Conservation (phyloP, 2,113 vertebrate species). For the Haliaeetus leucogaster region DNA sequence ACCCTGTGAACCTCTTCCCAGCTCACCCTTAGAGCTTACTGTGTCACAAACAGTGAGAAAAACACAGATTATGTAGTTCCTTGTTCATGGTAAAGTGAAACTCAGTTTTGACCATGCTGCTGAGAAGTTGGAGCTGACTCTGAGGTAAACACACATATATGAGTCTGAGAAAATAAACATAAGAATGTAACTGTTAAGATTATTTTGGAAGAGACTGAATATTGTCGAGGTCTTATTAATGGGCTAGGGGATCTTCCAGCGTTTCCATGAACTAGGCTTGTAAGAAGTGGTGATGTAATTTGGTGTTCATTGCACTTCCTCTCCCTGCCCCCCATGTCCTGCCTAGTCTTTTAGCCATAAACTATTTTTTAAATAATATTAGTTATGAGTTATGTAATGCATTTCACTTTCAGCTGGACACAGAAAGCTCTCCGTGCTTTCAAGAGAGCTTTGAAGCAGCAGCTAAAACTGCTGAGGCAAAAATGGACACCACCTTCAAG, state of each 20-base stretch:
- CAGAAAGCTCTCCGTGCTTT: neutral
- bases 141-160: neutral
- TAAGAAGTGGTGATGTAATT: neutral
- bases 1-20: neutral
- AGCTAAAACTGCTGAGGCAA: neutral
- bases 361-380: neutral
- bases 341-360: neutral
- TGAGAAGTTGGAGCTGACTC: neutral
- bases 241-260: neutral
- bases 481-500: neutral
- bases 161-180: neutral
- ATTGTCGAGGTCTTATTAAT: neutral
- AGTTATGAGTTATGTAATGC: neutral
- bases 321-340: no score
- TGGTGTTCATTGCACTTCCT: neutral
- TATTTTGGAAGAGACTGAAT: neutral
- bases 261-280: neutral
- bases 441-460: neutral
- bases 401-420: neutral
- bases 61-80: neutral
- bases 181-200: neutral
- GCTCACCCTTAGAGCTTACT: neutral
- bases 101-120: neutral
- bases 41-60: neutral
- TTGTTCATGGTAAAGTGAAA: neutral